Evolutionary conservation across 2,888 invertebrate species (phyloP).

Genomic region (Mechanitis messenoides): DNA sequence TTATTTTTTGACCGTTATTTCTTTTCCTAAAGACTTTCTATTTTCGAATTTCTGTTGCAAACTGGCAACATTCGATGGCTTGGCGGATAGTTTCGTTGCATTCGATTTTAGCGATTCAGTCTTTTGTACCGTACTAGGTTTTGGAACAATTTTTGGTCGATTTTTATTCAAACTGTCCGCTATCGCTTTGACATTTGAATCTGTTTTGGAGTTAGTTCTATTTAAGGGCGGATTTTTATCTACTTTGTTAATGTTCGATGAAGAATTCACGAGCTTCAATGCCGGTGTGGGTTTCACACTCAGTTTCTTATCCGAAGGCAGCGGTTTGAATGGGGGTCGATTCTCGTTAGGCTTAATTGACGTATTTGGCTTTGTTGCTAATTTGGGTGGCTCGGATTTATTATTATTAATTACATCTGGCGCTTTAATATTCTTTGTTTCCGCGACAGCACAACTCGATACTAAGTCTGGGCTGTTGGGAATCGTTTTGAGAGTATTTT

Average conservation of each 20-base stretch:
- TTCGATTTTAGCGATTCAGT: constrained; percentile 55
- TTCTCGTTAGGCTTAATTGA: constrained; percentile 61
- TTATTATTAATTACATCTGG: constrained; percentile 78
- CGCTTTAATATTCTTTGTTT: constrained; percentile 73
- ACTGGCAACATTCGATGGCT: constrained; percentile 83
- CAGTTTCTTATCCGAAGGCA: constrained; percentile 61
- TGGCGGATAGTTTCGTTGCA: constrained; percentile 70
- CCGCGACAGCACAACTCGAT: constrained; percentile 80
- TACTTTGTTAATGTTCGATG: constrained; percentile 43
- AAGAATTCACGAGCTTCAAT: constrained; percentile 50
- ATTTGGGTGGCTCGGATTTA: constrained; percentile 65
- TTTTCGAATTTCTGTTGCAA: constrained; percentile 88
- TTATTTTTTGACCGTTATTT: constrained; percentile 57
- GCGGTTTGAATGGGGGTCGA: constrained; percentile 56
- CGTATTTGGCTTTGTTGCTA: constrained; percentile 61
- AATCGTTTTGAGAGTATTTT: constrained; percentile 52
- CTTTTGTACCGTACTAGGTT: constrained; percentile 55
- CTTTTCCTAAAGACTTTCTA: constrained; percentile 67
- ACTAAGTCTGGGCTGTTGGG: constrained; percentile 84
- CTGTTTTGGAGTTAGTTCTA: constrained; percentile 58
- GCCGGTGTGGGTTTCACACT: constrained; percentile 45
- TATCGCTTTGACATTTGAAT: constrained; percentile 62
- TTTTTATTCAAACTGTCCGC: constrained; percentile 71
- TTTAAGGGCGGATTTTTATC: constrained; percentile 53
- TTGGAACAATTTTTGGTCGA: constrained; percentile 67